A percentile compares a stretch with the other conserved stretches of the same genome.
phyloP scores from a whole-genome alignment of 2,797 vertebrate genomes.

The Lacerta agilis region DNA sequence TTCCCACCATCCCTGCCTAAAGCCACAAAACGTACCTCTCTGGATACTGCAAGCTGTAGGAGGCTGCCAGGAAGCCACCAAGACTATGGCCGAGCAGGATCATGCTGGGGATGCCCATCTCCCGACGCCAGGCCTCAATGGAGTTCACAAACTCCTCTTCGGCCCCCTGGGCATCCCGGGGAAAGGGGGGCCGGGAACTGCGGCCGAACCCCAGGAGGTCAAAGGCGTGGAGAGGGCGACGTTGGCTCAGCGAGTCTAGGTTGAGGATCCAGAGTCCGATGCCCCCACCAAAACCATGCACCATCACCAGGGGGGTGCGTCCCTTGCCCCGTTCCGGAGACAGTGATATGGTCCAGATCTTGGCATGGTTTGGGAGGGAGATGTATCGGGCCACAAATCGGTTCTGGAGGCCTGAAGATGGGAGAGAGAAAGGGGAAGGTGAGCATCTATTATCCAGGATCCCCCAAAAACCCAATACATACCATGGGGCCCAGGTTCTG shows the following conservation, averaged over 20 bases:
- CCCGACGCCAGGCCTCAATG: slow-evolving; percentile 83
- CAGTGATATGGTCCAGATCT: slow-evolving; percentile 90
- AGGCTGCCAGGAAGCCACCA: slow-evolving; percentile 85
- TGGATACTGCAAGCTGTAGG: slow-evolving; percentile 86
- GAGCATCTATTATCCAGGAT: not conserved
- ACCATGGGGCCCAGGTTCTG: not conserved
- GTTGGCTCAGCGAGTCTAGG: slow-evolving; percentile 82
- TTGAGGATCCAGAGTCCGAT: slow-evolving; percentile 93
- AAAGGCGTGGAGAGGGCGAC: slow-evolving; percentile 83
- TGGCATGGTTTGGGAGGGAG: slow-evolving; percentile 85
- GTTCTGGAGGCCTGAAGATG: slow-evolving; percentile 85
- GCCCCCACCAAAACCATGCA: slow-evolving; percentile 92
- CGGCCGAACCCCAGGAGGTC: slow-evolving; percentile 92
- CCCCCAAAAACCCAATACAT: not conserved
- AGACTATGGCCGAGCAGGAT: slow-evolving; percentile 89
- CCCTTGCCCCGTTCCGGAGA: slow-evolving; percentile 70
- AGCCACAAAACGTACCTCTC: slow-evolving; percentile 77
- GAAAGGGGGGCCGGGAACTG: slow-evolving; percentile 88
- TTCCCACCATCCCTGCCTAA: too few species aligned
- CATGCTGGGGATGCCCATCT: slow-evolving; percentile 85
- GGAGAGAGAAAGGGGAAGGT: not conserved
- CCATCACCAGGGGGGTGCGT: slow-evolving; percentile 88
- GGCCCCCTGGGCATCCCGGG: slow-evolving; percentile 81
- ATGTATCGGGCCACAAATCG: slow-evolving; percentile 88
- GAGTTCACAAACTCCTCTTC: slow-evolving; percentile 84